A percentile compares a stretch with the other conserved stretches of the same genome.
phyloP scores from a whole-genome alignment of 1,140 invertebrate species.

The Zaprionus tsacasi region DNA sequence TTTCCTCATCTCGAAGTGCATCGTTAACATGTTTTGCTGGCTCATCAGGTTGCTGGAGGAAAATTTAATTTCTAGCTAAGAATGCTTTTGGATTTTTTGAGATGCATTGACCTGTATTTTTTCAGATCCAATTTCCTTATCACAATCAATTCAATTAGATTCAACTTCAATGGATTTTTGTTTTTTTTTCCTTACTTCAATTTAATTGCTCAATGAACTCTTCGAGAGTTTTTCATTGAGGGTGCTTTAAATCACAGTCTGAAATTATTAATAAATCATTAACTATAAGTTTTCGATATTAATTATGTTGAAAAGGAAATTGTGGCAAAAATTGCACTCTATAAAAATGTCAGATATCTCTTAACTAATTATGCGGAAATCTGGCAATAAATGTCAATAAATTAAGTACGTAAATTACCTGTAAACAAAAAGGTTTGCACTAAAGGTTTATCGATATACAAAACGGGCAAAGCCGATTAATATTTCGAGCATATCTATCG shows the following conservation, averaged over 20 bases:
- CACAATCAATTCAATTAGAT: constrained; percentile 9
- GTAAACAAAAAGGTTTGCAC: background rate
- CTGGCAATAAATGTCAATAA: constrained; percentile 27
- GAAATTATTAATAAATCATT: constrained; percentile 23
- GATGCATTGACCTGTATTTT: constrained; percentile 56
- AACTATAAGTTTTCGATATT: background rate
- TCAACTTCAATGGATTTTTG: constrained; percentile 12
- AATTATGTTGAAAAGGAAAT: constrained; percentile 8
- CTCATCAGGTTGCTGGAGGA: constrained; percentile 18
- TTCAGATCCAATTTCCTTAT: background rate
- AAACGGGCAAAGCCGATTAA: background rate
- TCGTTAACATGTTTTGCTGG: constrained; percentile 49
- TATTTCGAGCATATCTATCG: background rate
- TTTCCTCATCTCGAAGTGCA: constrained; percentile 35
- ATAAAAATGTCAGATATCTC: constrained; percentile 31
- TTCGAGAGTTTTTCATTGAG: background rate
- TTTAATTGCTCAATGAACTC: constrained; percentile 21
- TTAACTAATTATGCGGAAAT: constrained; percentile 42
- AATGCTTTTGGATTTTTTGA: constrained; percentile 11
- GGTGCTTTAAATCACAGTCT: background rate
- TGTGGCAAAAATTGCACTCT: constrained; percentile 15
- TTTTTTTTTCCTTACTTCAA: background rate
- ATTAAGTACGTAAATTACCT: constrained; percentile 24
- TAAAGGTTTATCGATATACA: background rate
- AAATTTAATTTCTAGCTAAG: constrained; percentile 40